Evolutionary conservation across 2,113 vertebrate genomes (phyloP).

Genomic region (Pongo abelii): DNA sequence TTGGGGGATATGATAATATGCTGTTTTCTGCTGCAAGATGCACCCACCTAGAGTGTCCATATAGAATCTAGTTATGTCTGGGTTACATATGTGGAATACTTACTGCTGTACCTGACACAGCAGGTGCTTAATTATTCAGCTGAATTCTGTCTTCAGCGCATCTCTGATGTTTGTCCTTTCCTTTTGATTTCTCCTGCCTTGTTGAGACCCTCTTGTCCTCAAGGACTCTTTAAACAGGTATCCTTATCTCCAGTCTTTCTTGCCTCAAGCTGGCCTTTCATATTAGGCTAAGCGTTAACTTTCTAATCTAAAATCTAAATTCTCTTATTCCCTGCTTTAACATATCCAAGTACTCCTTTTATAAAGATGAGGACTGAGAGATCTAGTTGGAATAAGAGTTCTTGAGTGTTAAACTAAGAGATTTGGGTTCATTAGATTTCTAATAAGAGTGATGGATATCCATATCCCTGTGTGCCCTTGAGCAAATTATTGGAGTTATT

Average conservation of each 20-base stretch:
- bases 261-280: neutral
- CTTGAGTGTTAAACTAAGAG: neutral
- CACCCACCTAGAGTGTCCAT: neutral
- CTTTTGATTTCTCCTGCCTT: neutral
- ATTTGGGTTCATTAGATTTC: neutral
- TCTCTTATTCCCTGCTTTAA: neutral
- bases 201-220: neutral
- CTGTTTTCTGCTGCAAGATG: neutral
- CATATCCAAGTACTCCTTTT: neutral
- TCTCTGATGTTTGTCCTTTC: neutral
- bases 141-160: neutral
- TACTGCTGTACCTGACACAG: rapidly evolving
- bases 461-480: neutral
- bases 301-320: neutral
- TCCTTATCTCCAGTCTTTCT: neutral
- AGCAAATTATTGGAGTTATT: neutral
- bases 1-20: neutral
- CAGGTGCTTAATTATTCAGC: neutral
- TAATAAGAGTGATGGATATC: neutral
- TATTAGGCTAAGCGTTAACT: neutral
- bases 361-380: neutral
- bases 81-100: neutral
- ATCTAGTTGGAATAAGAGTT: neutral
- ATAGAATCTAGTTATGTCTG: neutral
- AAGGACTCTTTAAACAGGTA: neutral